Conservation (phyloP, 2,888 invertebrate genomes). For the Isotomurus palustris region DNA sequence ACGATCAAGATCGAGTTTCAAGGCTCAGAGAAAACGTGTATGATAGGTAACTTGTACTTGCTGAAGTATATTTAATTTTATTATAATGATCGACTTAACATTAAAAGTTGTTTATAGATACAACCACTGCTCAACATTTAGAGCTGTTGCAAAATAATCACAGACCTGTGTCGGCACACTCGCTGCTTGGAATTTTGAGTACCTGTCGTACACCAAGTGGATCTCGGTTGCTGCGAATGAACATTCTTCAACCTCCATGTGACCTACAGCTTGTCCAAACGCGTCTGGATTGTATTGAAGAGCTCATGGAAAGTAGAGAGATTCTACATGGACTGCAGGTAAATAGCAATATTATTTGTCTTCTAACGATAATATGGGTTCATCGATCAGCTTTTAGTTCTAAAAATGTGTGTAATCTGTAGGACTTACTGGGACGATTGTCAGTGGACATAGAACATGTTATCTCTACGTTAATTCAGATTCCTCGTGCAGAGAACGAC, state of each 20-base stretch:
- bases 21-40: constrained; percentile 72
- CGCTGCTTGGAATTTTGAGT: constrained; percentile 64
- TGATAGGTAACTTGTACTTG: constrained; percentile 77
- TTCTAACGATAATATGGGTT: constrained; percentile 10
- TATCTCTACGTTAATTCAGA: constrained; percentile 58
- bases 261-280: constrained; percentile 62
- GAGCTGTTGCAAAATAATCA: constrained; percentile 55
- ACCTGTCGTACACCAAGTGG: constrained; percentile 70
- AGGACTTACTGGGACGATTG: constrained; percentile 64
- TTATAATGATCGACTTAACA: background rate
- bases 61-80: constrained; percentile 8
- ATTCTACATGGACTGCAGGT: constrained; percentile 64
- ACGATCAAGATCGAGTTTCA: constrained; percentile 77
- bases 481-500: constrained; percentile 54
- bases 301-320: constrained; percentile 65
- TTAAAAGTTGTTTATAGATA: constrained; percentile 67
- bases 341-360: constrained; percentile 14
- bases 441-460: constrained; percentile 70
- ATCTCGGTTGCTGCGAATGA: constrained; percentile 68
- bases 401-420: constrained; percentile 36
- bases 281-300: constrained; percentile 69
- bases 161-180: constrained; percentile 51
- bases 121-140: constrained; percentile 71
- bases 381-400: background rate
- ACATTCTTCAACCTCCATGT: constrained; percentile 74